These are phyloP conservation scores for Zoroaster sp. DNA, from an alignment of 53 echinoderm and acorn worm species.

Conservation along the genomic window DNA sequence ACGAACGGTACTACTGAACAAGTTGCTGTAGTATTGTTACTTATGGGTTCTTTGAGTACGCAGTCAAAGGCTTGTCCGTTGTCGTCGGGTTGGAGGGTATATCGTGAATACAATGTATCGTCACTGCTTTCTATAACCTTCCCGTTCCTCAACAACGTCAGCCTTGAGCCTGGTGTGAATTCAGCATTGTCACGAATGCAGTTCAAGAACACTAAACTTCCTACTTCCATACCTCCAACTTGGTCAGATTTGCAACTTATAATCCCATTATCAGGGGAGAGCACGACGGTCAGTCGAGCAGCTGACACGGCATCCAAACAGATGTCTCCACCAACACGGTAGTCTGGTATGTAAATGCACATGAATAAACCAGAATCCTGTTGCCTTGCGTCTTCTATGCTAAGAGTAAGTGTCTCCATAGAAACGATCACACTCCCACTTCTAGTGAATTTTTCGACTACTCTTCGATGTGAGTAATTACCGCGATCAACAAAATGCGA, in stretches of 20 bases:
- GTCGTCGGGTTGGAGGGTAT: neutral
- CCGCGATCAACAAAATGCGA: slow-evolving; percentile 6
- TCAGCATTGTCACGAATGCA: neutral
- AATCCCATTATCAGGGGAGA: neutral
- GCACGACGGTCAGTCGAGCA: neutral
- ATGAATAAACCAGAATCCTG: slow-evolving; percentile 6
- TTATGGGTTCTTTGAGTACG: neutral
- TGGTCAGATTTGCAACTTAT: no score
- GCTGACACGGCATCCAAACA: neutral
- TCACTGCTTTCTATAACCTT: neutral
- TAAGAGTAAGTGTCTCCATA: neutral
- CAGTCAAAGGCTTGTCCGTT: neutral
- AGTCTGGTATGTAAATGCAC: neutral
- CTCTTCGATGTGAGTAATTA: neutral
- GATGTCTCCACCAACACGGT: neutral
- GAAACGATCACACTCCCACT: neutral
- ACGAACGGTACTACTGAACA: neutral
- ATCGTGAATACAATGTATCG: neutral
- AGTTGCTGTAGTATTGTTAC: neutral
- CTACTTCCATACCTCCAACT: no score
- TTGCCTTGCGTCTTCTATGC: neutral
- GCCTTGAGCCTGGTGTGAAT: neutral
- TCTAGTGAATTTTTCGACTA: neutral
- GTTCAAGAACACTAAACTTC: neutral
- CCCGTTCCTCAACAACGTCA: neutral